Evolutionary conservation across 2,797 vertebrate species (phyloP).

Genomic region (Meriones psammophilus): DNA sequence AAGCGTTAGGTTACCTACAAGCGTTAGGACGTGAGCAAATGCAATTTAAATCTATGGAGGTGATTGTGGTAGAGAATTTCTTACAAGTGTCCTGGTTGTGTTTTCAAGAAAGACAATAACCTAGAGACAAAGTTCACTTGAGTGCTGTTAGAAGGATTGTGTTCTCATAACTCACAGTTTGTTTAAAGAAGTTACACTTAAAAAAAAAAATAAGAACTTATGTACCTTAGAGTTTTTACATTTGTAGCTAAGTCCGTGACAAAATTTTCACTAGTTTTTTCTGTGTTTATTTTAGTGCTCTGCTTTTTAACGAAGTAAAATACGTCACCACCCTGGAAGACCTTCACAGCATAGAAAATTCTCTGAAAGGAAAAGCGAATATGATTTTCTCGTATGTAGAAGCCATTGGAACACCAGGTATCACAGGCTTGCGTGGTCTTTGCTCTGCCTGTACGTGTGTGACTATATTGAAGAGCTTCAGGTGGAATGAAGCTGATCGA

Average conservation of each 20-base stretch:
- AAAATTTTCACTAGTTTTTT: slow-evolving; percentile 59
- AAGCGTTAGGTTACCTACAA: neutral
- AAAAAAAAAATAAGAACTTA: slow-evolving; percentile 24
- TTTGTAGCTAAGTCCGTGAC: slow-evolving; percentile 16
- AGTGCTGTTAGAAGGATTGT: slow-evolving; percentile 21
- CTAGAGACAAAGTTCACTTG: slow-evolving; percentile 36
- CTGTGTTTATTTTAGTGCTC: slow-evolving; percentile 89
- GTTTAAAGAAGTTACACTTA: slow-evolving; percentile 30
- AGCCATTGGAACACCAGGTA: slow-evolving; percentile 96
- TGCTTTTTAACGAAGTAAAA: slow-evolving; percentile 96
- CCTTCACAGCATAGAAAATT: slow-evolving; percentile 91
- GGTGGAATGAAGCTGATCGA: neutral
- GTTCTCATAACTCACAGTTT: slow-evolving; percentile 19
- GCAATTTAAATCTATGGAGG: neutral
- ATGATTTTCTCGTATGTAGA: slow-evolving; percentile 93
- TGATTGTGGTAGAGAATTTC: neutral
- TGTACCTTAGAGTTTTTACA: slow-evolving; percentile 17
- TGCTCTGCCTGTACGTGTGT: neutral
- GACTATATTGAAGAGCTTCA: neutral
- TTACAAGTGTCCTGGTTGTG: neutral
- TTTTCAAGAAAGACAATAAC: slow-evolving; percentile 1
- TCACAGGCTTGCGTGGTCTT: slow-evolving; percentile 14
- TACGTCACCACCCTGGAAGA: slow-evolving; percentile 92
- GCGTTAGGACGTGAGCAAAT: neutral
- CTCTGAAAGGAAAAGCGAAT: slow-evolving; percentile 91